Base-by-base conservation (phyloP, 2,888 invertebrate genomes). In the Drosophila mimetica region DNA sequence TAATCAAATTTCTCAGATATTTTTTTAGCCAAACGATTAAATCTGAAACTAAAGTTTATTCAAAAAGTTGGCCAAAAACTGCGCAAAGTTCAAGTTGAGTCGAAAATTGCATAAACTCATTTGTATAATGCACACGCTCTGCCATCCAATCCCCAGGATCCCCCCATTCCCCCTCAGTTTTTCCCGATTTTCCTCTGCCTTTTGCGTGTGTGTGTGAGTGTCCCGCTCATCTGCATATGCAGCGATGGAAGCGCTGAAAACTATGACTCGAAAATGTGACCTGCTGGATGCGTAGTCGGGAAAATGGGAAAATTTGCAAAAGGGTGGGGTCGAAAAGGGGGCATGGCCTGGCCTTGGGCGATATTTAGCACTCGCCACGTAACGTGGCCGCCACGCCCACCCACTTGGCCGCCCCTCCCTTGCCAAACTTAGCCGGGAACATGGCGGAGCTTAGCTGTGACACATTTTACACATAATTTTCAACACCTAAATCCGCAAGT, bases 391-490 rank as follows among this genome's bases (percentile, higher is more conserved):
- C 76, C 46, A 57, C 42, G 57, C 55, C 42, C 42, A 36, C 22
- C 47, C 37, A 57, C 18, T 41, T 53, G 41, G 41, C 25, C 55
- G 36, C 39, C 55, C 64, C 44, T 28, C 34, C 5, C 11, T 22
- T 16, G 3, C 28, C 54, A 30, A 60, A 60, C 57, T 60, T 57
- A 36, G 57, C 60, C 30, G 5, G 52, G 65, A 69, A 60, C 69
- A 70, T 64, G 74, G 65, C 72, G 77, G 64, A 85, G 83, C 83
- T 85, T 85, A 85, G 69, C 79, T 85, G 76, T 82, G 84, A 78
- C 85, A 85, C 85, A 85, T 85, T 85, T 86, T 86, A 77, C 85
- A 85, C 85, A 86, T 85, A 85, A 85, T 85, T 85, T 86, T 86
- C 86, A 84, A 77, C 85, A 86, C 86, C 84, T 82, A 86, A 86